Percentiles rank a stretch among this genome's conserved stretches.
Evolutionary conservation across 2,797 vertebrate species (phyloP).

Genomic region (Amblyraja radiata): DNA sequence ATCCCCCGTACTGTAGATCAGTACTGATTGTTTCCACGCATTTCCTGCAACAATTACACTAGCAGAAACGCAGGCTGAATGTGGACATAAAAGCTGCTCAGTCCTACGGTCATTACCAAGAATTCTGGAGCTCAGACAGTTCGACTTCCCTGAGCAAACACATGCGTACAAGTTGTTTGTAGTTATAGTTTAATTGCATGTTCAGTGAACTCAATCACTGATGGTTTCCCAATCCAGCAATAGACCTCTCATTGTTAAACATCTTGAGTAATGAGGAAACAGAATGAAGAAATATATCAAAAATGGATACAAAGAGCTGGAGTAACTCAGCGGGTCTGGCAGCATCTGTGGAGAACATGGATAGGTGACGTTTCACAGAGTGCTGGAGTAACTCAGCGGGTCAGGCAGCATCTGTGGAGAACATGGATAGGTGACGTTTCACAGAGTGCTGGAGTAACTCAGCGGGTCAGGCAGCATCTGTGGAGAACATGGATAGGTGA

Average conservation of each 20-base stretch:
- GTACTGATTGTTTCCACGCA: slow-evolving; percentile 31
- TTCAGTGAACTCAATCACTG: slow-evolving; percentile 5
- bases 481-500: too few species aligned
- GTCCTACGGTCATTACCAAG: neutral
- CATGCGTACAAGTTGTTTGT: neutral
- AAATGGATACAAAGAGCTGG: too few species aligned
- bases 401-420: too few species aligned
- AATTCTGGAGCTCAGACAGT: neutral
- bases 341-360: too few species aligned
- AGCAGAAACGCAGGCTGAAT: neutral
- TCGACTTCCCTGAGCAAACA: neutral
- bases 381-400: too few species aligned
- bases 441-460: too few species aligned
- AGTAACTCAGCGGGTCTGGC: too few species aligned
- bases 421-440: too few species aligned
- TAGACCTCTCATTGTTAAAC: neutral
- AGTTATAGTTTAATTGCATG: neutral
- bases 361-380: too few species aligned
- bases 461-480: too few species aligned
- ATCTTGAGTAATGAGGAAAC: neutral
- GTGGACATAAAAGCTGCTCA: neutral
- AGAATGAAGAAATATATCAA: slow-evolving; percentile 17
- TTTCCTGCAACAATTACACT: slow-evolving; percentile 23
- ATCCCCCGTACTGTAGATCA: neutral
- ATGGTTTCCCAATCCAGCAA: neutral